A percentile compares a stretch with the other conserved stretches of the same genome.
phyloP scores from a whole-genome alignment of 2,113 vertebrate genomes.

The Nycticryphes semicollaris region DNA sequence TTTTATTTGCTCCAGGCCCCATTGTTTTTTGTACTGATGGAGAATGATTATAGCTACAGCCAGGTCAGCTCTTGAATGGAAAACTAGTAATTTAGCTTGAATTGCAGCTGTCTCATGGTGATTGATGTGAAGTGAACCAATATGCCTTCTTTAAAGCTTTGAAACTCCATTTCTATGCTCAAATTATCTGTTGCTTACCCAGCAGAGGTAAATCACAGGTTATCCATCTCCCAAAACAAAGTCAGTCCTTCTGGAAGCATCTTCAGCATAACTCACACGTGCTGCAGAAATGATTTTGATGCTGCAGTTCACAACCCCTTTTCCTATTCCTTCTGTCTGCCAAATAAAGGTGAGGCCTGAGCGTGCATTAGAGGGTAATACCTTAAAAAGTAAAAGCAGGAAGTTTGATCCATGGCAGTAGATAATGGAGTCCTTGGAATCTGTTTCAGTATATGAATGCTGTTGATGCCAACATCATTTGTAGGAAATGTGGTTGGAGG shows the following conservation, averaged over 20 bases:
- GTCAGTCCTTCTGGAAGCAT: neutral
- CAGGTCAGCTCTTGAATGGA: neutral
- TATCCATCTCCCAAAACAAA: neutral
- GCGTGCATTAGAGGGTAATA: neutral
- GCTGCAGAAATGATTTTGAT: neutral
- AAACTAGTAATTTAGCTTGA: neutral
- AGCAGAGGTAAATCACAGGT: neutral
- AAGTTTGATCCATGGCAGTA: neutral
- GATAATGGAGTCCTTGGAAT: neutral
- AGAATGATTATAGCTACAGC: neutral
- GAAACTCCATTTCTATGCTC: neutral
- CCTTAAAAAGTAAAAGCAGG: neutral
- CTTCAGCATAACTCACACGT: fast-evolving
- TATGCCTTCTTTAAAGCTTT: neutral
- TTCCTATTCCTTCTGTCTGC: neutral
- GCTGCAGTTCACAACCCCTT: neutral
- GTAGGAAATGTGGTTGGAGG: neutral
- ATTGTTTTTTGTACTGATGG: neutral
- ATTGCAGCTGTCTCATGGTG: neutral
- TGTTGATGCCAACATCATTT: neutral
- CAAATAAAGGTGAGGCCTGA: neutral
- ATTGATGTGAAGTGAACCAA: neutral
- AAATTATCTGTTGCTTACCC: neutral
- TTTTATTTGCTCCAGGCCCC: neutral
- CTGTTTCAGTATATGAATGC: neutral